Evolutionary conservation across 2,797 vertebrate species (phyloP).

Genomic region (Eremophila alpestris): DNA sequence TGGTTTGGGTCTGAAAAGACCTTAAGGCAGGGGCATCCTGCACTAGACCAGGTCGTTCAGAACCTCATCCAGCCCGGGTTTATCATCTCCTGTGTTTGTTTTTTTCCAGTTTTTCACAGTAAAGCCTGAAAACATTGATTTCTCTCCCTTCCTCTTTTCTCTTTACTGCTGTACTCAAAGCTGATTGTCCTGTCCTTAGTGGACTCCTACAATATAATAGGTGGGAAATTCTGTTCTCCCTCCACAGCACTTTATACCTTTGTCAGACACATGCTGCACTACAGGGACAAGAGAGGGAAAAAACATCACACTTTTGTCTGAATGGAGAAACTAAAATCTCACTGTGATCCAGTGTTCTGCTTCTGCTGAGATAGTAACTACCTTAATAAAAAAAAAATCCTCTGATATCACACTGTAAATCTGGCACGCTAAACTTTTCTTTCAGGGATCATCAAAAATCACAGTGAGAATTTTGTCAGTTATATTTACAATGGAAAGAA

Average conservation of each 20-base stretch:
- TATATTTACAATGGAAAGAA: not conserved
- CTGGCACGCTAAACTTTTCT: not conserved
- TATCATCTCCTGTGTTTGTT: not conserved
- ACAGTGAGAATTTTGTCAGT: not conserved
- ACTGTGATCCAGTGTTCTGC: not conserved
- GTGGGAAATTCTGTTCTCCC: not conserved
- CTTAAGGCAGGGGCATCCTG: not conserved
- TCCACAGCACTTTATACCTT: not conserved
- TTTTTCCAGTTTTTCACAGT: not conserved
- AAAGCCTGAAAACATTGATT: not conserved
- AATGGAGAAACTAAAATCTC: not conserved
- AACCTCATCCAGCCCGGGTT: not conserved
- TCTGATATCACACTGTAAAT: not conserved
- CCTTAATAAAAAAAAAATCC: not conserved
- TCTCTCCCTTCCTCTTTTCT: not conserved
- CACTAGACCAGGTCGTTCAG: not conserved
- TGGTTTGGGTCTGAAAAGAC: not conserved
- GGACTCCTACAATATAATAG: not conserved
- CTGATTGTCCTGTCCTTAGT: not conserved
- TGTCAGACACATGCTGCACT: not conserved
- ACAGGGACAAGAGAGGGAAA: not conserved
- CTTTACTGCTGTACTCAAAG: not conserved
- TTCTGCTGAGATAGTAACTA: not conserved
- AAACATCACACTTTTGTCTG: not conserved
- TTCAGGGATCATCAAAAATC: not conserved